Evolutionary conservation across 2,888 invertebrate genomes (phyloP), one percentile per base, ranked within the genome.

Genomic region (Acronicta aceris): DNA sequence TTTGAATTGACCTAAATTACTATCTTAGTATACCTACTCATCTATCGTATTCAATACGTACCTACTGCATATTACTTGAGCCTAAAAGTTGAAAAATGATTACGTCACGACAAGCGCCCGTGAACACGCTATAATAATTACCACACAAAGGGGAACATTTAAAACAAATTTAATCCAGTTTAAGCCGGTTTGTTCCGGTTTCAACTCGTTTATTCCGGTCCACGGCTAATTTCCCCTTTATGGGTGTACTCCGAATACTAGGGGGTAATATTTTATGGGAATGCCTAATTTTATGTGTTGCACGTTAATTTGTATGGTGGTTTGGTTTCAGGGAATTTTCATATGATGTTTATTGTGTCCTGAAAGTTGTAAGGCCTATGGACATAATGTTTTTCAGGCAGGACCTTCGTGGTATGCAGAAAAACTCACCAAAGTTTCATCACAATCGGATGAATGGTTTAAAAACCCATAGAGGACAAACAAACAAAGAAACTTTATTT

Each of bases 131-230:
- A 59, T 17, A 27, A 54, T 54, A 30, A 60, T 65, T 56, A 53
- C 61, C 42, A 38, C 50, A 62, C 57, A 64, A 67, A 60, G 70
- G 41, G 58, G 33, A 56, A 59, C 68, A 60, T 74, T 72, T 70
- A 56, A 70, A 70, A 13, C 62, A 42, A 30, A 59, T 64, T 59
- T 46, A 46, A 59, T 40, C 58, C 49, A 30, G 55, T 64, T 59
- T 46, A 46, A 59, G 36, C 58, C 46, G 43, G 58, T 59, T 70
- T 56, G 66, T 65, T 61, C 48, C 71, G 50, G 66, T 60, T 57
- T 62, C 46, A 67, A 73, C 63, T 63, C 60, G 67, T 67, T 75
- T 58, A 65, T 63, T 63, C 62, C 67, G 38, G 59, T 59, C 42
- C 48, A 53, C 27, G 52, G 57, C 47, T 63, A 75, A 66, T 70